Evolutionary conservation across 2,797 vertebrate species (phyloP).

Genomic region (Tragelaphus oryx): DNA sequence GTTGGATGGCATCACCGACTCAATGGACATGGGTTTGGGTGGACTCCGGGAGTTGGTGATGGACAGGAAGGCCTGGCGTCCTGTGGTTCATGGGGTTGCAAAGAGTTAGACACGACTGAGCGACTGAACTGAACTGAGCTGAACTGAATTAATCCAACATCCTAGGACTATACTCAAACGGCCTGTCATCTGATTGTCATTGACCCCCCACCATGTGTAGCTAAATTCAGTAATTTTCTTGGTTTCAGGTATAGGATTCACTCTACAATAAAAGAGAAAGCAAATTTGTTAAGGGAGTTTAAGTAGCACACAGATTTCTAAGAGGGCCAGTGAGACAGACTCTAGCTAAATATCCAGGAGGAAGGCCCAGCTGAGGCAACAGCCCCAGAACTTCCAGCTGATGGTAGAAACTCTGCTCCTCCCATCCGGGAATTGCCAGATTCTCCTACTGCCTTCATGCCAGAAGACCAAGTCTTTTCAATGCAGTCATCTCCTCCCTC

Average conservation of each 20-base stretch:
- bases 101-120: too few species aligned
- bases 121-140: too few species aligned
- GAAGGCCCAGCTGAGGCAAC: neutral
- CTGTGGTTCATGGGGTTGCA: accelerated
- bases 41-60: too few species aligned
- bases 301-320: neutral
- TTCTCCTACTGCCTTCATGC: neutral
- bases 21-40: too few species aligned
- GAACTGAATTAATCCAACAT: neutral
- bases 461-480: neutral
- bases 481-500: neutral
- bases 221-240: neutral
- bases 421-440: neutral
- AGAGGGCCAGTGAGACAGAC: neutral
- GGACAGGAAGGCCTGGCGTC: too few species aligned
- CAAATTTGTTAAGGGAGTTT: neutral
- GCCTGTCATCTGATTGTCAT: neutral
- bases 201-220: neutral
- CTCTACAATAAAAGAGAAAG: neutral
- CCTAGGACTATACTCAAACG: neutral
- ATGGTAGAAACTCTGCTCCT: neutral
- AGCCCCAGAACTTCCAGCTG: neutral
- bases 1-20: too few species aligned
- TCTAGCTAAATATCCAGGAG: neutral
- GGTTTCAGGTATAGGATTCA: neutral